These are phyloP conservation scores for Columba guinea DNA, from an alignment of 2,797 vertebrate species.

Conservation along the genomic window DNA sequence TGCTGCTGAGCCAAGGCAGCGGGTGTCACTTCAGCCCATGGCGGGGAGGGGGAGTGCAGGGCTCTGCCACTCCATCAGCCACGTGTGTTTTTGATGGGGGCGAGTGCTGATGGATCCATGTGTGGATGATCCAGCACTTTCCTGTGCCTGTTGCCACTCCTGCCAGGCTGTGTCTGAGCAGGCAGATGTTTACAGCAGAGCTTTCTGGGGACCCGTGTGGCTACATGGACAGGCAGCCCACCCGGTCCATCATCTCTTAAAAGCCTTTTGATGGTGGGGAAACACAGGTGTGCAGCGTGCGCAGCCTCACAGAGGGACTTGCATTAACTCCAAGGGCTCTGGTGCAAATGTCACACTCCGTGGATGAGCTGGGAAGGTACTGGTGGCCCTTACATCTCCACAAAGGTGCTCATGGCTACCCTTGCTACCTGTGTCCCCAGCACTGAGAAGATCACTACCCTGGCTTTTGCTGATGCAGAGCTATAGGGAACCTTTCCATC, in stretches of 20 bases:
- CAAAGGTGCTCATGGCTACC: neutral
- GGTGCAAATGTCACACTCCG: rapidly evolving
- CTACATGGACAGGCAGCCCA: neutral
- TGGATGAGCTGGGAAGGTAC: neutral
- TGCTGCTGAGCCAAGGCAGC: neutral
- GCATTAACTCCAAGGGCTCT: neutral
- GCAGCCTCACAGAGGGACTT: rapidly evolving
- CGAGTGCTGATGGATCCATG: neutral
- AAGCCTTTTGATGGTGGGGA: neutral
- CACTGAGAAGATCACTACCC: rapidly evolving
- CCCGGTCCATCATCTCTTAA: neutral
- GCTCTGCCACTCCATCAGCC: neutral
- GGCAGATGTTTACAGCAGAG: neutral
- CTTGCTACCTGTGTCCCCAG: neutral
- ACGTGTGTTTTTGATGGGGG: neutral
- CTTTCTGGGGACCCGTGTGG: rapidly evolving
- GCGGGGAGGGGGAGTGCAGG: neutral
- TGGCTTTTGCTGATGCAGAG: neutral
- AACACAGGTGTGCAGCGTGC: neutral
- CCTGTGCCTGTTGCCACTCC: neutral
- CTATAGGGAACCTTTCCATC: neutral
- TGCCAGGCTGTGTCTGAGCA: neutral
- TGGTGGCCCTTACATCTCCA: neutral
- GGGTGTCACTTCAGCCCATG: neutral
- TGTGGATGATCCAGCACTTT: neutral